Evolutionary conservation across 1,140 invertebrate species (phyloP).

Genomic region (Nixonia krombeini): DNA sequence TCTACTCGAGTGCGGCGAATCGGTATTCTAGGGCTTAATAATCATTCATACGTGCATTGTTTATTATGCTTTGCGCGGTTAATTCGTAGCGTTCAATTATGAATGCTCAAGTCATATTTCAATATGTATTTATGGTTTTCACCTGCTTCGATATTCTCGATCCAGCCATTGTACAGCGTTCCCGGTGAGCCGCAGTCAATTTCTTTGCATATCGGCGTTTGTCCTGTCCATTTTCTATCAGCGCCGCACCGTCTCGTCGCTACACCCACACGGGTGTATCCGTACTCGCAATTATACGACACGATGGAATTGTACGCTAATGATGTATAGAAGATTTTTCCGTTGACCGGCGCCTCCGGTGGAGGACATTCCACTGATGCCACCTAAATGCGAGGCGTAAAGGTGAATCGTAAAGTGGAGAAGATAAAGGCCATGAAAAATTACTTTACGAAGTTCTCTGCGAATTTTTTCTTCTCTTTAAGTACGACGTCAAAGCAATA

Average conservation of each 20-base stretch:
- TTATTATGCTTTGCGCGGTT: too few species aligned
- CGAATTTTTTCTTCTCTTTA: too few species aligned
- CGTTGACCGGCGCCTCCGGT: conserved; percentile 90
- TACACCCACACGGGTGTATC: conserved; percentile 90
- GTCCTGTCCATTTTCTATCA: conserved; percentile 92
- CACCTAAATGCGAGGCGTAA: conserved; percentile 73
- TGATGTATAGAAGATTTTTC: conserved; percentile 92
- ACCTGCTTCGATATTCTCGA: conserved; percentile 89
- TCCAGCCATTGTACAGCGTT: conserved; percentile 93
- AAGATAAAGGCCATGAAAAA: too few species aligned
- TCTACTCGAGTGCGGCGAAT: too few species aligned
- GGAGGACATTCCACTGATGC: conserved; percentile 91
- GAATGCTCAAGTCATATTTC: conserved; percentile 17
- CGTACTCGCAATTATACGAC: conserved; percentile 93
- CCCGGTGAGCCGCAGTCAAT: conserved; percentile 95
- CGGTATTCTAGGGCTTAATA: too few species aligned
- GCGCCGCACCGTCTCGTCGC: conserved; percentile 89
- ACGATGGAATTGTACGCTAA: conserved; percentile 94
- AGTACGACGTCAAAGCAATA: too few species aligned
- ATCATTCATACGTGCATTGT: too few species aligned
- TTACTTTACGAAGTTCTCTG: too few species aligned
- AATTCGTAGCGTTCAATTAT: conserved; percentile 17
- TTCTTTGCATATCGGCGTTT: conserved; percentile 91
- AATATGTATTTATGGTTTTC: conserved; percentile 17
- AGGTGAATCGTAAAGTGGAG: too few species aligned